phyloP scores from a whole-genome alignment of 1,140 invertebrate species.

The Ostrea denselamellosa region DNA sequence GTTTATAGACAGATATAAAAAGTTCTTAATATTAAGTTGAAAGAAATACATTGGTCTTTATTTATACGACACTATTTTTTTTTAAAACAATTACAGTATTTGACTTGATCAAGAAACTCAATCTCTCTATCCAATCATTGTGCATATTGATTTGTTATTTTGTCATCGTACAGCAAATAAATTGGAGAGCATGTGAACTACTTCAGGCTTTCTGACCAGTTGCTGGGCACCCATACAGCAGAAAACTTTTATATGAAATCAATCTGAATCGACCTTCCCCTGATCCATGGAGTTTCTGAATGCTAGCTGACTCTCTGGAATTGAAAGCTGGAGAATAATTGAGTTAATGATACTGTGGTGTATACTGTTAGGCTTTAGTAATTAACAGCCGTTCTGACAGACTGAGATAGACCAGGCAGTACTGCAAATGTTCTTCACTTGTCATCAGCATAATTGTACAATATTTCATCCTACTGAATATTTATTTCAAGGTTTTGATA shows the following conservation, averaged over 20 bases:
- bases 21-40: too few relatives aligned
- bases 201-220: background rate
- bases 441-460: too few relatives aligned
- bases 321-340: conserved; percentile 29
- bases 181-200: background rate
- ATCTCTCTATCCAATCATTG: background rate
- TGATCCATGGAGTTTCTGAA: background rate
- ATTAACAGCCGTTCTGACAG: conserved; percentile 3
- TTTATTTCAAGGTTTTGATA: too few relatives aligned
- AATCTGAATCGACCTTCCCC: background rate
- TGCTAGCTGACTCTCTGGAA: background rate
- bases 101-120: background rate
- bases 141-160: background rate
- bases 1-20: too few relatives aligned
- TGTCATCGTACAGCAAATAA: background rate
- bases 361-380: background rate
- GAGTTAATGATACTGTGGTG: conserved; percentile 3
- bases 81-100: too few relatives aligned
- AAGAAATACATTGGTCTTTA: too few relatives aligned
- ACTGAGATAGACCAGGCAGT: background rate
- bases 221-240: background rate
- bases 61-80: too few relatives aligned
- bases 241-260: conserved; percentile 10
- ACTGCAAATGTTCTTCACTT: too few relatives aligned
- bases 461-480: too few relatives aligned